Evolutionary conservation across 2,888 invertebrate genomes (phyloP).

Genomic region (Acleris holmiana): DNA sequence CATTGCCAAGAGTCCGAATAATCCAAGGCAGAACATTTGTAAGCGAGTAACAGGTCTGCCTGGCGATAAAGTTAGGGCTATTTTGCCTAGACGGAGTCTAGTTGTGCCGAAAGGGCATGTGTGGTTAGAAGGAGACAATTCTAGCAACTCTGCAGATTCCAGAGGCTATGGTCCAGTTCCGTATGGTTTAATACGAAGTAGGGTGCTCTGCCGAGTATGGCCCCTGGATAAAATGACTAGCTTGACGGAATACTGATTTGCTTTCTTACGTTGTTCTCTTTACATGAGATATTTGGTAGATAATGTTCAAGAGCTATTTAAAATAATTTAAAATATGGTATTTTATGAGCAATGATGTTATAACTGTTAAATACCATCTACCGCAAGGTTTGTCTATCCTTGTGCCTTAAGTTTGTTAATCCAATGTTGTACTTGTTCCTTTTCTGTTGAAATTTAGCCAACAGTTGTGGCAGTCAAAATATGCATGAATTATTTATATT

Average conservation of each 20-base stretch:
- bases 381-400: no score
- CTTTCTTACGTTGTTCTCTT: no score
- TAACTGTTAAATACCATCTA: no score
- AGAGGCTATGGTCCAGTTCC: slow-evolving; percentile 95
- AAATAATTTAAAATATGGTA: no score
- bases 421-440: no score
- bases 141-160: slow-evolving; percentile 93
- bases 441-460: no score
- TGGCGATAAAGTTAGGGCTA: slow-evolving; percentile 87
- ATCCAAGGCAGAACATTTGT: slow-evolving; percentile 92
- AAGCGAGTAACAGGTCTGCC: slow-evolving; percentile 92
- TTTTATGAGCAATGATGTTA: no score
- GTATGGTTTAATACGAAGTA: slow-evolving; percentile 91
- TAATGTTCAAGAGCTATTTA: no score
- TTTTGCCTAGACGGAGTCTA: slow-evolving; percentile 70
- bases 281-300: no score
- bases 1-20: slow-evolving; percentile 91
- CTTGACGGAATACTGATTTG: slow-evolving; percentile 57
- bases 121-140: slow-evolving; percentile 97
- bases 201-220: slow-evolving; percentile 93
- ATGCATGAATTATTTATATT: no score
- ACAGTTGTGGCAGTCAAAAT: no score
- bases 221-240: slow-evolving; percentile 84
- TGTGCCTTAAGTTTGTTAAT: no score
- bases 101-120: slow-evolving; percentile 93